Evolutionary conservation across 2,888 invertebrate species (phyloP).

Genomic region (Tuberolachnus salignus): DNA sequence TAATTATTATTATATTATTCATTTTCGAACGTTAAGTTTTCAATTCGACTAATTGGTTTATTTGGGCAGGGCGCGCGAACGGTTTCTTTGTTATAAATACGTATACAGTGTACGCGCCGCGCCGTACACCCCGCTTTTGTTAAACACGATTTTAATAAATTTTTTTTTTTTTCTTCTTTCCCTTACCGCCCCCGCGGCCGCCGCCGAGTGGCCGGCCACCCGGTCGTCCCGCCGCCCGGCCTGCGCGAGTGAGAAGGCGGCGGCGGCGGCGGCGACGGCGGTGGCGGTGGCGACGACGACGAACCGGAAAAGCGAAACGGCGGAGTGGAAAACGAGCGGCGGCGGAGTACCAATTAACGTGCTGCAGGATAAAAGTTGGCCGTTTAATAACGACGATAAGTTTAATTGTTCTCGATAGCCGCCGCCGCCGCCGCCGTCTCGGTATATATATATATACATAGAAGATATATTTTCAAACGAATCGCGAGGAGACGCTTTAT

Average conservation of each 20-base stretch:
- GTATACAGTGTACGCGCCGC: too few relatives aligned
- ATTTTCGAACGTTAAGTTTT: conserved; percentile 44
- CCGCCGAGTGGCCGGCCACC: not conserved
- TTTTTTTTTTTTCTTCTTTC: conserved; percentile 13
- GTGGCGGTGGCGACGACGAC: not conserved
- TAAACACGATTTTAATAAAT: conserved; percentile 30
- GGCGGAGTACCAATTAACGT: conserved; percentile 42
- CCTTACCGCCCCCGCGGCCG: not conserved
- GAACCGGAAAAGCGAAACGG: not conserved
- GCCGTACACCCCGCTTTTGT: not conserved
- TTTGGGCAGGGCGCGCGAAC: not conserved
- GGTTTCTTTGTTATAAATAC: conserved; percentile 20
- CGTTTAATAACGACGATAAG: conserved; percentile 46
- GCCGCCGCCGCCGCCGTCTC: conserved; percentile 5
- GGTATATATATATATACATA: too few relatives aligned
- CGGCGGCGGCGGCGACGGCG: not conserved
- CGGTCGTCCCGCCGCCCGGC: not conserved
- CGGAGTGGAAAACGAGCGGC: not conserved
- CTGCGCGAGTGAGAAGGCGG: too few relatives aligned
- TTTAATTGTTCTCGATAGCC: conserved; percentile 46
- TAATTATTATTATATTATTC: conserved; percentile 25
- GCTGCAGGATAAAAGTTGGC: conserved; percentile 27
- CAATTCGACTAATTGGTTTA: conserved; percentile 52
- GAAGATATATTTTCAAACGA: conserved; percentile 3
- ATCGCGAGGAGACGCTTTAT: not conserved